phyloP scores from a whole-genome alignment of 2,888 invertebrate species.

The Pseudococcus viburni region DNA sequence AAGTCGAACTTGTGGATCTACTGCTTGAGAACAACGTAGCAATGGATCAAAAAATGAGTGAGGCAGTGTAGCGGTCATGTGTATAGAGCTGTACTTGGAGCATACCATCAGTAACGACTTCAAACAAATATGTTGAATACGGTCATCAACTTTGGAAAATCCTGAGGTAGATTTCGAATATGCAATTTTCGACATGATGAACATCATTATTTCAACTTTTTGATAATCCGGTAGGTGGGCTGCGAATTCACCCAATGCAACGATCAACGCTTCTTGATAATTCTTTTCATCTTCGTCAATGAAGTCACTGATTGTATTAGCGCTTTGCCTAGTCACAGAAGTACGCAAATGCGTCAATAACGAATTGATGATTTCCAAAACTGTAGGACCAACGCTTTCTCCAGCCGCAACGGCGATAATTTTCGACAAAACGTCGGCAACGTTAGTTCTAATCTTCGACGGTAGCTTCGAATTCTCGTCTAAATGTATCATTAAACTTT shows the following conservation, averaged over 20 bases:
- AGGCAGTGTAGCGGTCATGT: constrained; percentile 89
- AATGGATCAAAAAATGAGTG: constrained; percentile 94
- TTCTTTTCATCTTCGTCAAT: constrained; percentile 78
- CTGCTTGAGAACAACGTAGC: constrained; percentile 86
- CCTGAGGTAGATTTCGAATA: constrained; percentile 71
- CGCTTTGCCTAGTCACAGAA: constrained; percentile 77
- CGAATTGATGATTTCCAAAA: constrained; percentile 97
- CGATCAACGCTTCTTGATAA: constrained; percentile 96
- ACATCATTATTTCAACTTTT: constrained; percentile 99
- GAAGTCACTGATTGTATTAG: background rate
- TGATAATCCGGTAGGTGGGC: constrained; percentile 99
- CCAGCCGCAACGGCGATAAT: constrained; percentile 97
- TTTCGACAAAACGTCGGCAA: constrained; percentile 94
- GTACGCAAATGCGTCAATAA: constrained; percentile 93
- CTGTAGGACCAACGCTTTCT: constrained; percentile 93
- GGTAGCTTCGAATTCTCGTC: constrained; percentile 80
- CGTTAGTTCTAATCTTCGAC: constrained; percentile 87
- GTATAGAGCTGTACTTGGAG: constrained; percentile 62
- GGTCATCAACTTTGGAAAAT: constrained; percentile 74
- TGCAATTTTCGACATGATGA: constrained; percentile 97
- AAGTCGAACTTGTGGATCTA: constrained; percentile 86
- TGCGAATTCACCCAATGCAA: constrained; percentile 97
- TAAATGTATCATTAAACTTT: constrained; percentile 94
- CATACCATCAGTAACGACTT: constrained; percentile 92
- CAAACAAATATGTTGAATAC: constrained; percentile 86